Base-by-base conservation (phyloP, 2,113 vertebrate genomes). In the Notarius quadriscutis region DNA sequence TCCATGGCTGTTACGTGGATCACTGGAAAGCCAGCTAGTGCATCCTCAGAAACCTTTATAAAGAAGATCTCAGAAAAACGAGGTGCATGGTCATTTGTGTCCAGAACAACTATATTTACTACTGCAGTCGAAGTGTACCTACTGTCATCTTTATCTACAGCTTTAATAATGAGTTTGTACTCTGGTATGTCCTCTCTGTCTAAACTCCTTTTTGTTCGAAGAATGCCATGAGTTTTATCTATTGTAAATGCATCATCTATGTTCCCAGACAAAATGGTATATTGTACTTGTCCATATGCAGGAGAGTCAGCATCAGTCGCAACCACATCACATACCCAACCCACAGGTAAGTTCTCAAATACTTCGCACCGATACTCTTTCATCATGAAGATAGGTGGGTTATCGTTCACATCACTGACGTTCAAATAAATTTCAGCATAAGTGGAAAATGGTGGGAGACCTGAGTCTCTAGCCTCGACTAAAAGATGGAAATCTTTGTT, bases 71-170 rank as follows among this genome's bases (percentile, higher is more conserved):
- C 89, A 34, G 92, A 89, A 87, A 96, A 96, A 10, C 90, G 93
- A 87, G 95, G 95, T 0, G 91, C 88, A 0, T 96, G 94, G 92
- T 96, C 95, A 84, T 96, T 96, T 92, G 86, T 91, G 89, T 96
- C 95, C 65, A 94, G 92, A 82, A 96, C 92, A 62, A 67, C 22
- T 8, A 95, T 50, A 6, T 92, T 87, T 65, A 95, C 90, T 14
- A 88, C 87, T n/a, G 93, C 87, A 69, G 65, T 92, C 78, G 92
- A 92, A 74, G 86, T 93, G 30, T 92, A 89, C 55, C 86, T 72
- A 41, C 77, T 90, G 34, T 92, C 88, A 53, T 93, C 89, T 12
- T 90, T 78, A 65, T 96, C 95, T 30, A 83, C 58, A 67, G 95
- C 93, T 92, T 94, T 91, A 75, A 96, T 82, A 10, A 84, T 94